Conservation (phyloP, 2,797 vertebrate species). For the Antennarius maculatus region DNA sequence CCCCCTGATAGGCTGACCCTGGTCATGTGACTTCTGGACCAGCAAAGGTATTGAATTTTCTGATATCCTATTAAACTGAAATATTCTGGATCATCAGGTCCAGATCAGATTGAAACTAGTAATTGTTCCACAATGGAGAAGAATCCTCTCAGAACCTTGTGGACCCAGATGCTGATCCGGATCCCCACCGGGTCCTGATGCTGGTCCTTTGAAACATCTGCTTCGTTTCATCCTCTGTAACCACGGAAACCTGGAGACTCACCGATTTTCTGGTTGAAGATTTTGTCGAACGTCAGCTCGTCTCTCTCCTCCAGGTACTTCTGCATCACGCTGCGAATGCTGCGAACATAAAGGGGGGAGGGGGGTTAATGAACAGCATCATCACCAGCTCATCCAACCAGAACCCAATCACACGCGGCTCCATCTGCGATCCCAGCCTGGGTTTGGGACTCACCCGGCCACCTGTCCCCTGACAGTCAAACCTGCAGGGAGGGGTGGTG, state of each 20-base stretch:
- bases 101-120: no score
- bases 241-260: constrained; percentile 45
- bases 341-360: constrained; percentile 63
- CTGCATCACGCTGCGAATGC: constrained; percentile 99
- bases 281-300: constrained; percentile 97
- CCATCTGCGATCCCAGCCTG: constrained; percentile 45
- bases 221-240: not conserved
- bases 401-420: constrained; percentile 12
- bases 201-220: no score
- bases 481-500: constrained; percentile 28
- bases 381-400: constrained; percentile 16
- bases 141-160: no score
- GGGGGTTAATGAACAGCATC: constrained; percentile 17
- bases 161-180: no score
- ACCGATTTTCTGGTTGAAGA: constrained; percentile 99
- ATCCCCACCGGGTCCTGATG: no score
- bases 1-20: no score
- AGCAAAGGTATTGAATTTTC: no score
- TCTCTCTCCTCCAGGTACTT: constrained; percentile 96
- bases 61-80: no score
- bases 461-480: constrained; percentile 53
- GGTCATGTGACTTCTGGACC: no score
- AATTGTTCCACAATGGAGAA: no score
- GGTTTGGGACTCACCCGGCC: constrained; percentile 63
- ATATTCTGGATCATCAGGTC: no score